Evolutionary conservation across 2,113 vertebrate genomes (phyloP).

Genomic region (Pangasianodon hypophthalmus): DNA sequence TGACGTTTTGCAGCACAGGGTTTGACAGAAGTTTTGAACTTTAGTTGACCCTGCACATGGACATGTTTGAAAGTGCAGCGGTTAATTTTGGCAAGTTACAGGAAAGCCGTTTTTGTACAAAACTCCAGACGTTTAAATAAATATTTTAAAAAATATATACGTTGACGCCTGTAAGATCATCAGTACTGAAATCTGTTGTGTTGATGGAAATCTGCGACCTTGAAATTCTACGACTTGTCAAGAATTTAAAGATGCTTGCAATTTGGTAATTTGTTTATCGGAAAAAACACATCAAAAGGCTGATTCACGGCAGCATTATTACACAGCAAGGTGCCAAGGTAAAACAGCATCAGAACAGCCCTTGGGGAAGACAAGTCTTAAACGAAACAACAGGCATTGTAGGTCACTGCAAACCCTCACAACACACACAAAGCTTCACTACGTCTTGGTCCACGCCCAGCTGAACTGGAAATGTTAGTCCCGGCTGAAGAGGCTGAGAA

Average conservation of each 20-base stretch:
- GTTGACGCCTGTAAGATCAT: not conserved
- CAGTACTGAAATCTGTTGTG: not conserved
- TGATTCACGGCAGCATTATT: not conserved
- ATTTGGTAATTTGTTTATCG: not conserved
- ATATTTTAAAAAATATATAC: not conserved
- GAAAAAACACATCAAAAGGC: not conserved
- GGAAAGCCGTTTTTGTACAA: not conserved
- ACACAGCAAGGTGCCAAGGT: too few relatives aligned
- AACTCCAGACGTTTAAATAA: not conserved
- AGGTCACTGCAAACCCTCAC: constrained; percentile 27
- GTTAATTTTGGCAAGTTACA: not conserved
- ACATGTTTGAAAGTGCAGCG: not conserved
- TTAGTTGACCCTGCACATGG: not conserved
- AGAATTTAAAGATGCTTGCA: not conserved
- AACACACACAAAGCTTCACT: constrained; percentile 27
- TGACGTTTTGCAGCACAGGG: not conserved
- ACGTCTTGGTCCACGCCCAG: constrained; percentile 39
- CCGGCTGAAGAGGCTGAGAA: not conserved
- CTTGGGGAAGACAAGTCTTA: not conserved
- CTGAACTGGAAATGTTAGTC: constrained; percentile 59
- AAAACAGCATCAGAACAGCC: not conserved
- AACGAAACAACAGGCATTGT: not conserved
- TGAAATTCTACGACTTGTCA: not conserved
- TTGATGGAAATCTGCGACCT: too few relatives aligned
- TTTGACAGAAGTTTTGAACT: not conserved